phyloP scores from a whole-genome alignment of 2,113 vertebrate genomes.

The Brienomyrus longianalis region DNA sequence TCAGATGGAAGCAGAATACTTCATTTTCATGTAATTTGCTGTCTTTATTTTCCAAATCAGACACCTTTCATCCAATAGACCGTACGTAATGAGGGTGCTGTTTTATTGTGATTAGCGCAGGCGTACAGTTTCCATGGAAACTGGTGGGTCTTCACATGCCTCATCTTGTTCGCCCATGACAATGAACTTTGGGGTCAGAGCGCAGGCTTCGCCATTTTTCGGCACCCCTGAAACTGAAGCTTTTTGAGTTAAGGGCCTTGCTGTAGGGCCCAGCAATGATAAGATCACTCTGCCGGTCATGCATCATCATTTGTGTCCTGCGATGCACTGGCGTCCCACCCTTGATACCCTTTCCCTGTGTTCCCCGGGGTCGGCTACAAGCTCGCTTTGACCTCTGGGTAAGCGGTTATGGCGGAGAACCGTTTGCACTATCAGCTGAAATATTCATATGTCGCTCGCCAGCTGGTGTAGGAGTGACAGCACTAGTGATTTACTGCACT shows the following conservation, averaged over 20 bases:
- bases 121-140: neutral
- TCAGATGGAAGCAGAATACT: neutral
- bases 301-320: neutral
- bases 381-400: neutral
- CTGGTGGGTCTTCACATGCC: neutral
- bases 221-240: neutral
- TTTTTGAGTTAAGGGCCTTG: neutral
- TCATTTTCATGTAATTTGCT: neutral
- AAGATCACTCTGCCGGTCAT: neutral
- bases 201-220: neutral
- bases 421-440: neutral
- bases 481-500: neutral
- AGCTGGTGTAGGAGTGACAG: neutral
- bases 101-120: neutral
- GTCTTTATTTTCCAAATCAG: neutral
- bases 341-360: neutral
- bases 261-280: neutral
- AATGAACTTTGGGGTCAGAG: neutral
- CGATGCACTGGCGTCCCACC: neutral
- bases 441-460: neutral
- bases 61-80: neutral
- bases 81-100: neutral
- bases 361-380: neutral
- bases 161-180: neutral
- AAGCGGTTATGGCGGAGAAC: neutral